Base-by-base conservation (phyloP, 2,113 vertebrate species). In the Hippocampus comes region DNA sequence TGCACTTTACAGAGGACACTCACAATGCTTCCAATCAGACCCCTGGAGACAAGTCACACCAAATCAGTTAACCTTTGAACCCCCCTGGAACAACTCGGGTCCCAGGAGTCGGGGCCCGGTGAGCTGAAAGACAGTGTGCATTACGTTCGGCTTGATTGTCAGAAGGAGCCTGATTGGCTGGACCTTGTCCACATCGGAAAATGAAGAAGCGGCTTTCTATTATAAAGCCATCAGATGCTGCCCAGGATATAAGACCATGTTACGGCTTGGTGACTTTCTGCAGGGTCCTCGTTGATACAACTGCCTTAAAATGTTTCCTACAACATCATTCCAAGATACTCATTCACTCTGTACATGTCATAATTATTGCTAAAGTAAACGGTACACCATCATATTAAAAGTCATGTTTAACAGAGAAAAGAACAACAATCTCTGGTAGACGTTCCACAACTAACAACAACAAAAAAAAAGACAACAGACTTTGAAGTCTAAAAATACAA, bases 51-150 rank as follows among this genome's bases (percentile, higher is more conserved):
- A 61, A 64, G 57, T 67, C 77, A 72, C 86, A 79, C 81, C 82
- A 76, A 87, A 89, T 87, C 85, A 88, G 84, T 90, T 90, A 90
- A 88, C 88, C 89, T 86, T 75, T 73, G 79, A 87, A 81, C 85
- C 49, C 21, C 46, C 23, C 78, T 51, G 83, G 73, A 89, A 89
- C 79, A 82, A 90, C 83, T 72, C 55, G 21, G 59, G 61, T 84
- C 86, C 78, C 82, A 25, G 34, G 85, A 83, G 85, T 81, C 77
- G 72, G 23, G 70, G 69, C 80, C 74, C 80, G 75, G 77, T 68
- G 77, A 71, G 73, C 82, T 88, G 87, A 88, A 89, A 92, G 87
- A 91, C 85, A 82, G 84, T 84, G 85, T 83, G 79, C 86, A 90
- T 87, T 83, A 80, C 30, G 68, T 83, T 79, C 69, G 74, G 78